Conservation (phyloP, 2,888 invertebrate genomes). For the Caenorhabditis wallacei region DNA sequence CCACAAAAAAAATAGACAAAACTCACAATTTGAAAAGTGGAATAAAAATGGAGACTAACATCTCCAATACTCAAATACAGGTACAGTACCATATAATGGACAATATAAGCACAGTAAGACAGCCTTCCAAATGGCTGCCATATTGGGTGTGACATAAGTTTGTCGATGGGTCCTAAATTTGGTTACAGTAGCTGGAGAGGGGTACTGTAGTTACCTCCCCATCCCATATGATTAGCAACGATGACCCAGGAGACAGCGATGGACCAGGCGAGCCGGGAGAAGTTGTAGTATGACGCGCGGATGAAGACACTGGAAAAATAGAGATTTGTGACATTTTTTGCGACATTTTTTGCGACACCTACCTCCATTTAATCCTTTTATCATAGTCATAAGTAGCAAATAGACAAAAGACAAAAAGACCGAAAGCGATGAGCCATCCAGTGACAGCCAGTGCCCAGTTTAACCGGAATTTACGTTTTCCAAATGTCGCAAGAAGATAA, state of each 20-base stretch:
- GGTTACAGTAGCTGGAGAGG: background rate
- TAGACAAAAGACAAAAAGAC: slow-evolving; percentile 52
- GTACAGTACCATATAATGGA: slow-evolving; percentile 67
- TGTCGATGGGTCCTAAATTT: slow-evolving; percentile 66
- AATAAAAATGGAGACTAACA: slow-evolving; percentile 33
- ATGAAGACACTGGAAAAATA: slow-evolving; percentile 44
- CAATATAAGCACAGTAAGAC: slow-evolving; percentile 93
- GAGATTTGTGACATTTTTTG: no score
- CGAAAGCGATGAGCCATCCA: slow-evolving; percentile 51
- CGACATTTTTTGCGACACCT: background rate
- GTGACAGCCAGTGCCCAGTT: slow-evolving; percentile 31
- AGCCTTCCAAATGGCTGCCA: slow-evolving; percentile 91
- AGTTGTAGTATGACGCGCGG: slow-evolving; percentile 65
- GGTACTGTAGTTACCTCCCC: no score
- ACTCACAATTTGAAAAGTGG: slow-evolving; percentile 49
- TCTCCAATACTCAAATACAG: slow-evolving; percentile 54
- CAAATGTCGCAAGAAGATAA: slow-evolving; percentile 81
- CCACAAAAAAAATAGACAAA: slow-evolving; percentile 7
- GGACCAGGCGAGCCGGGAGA: slow-evolving; percentile 83
- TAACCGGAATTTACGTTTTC: slow-evolving; percentile 52
- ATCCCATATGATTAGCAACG: slow-evolving; percentile 84
- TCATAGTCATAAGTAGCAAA: slow-evolving; percentile 68
- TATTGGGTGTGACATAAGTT: slow-evolving; percentile 73
- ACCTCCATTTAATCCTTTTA: slow-evolving; percentile 53
- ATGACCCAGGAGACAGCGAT: slow-evolving; percentile 84